phyloP scores from a whole-genome alignment of 2,888 invertebrate genomes.

The Drepana falcataria region DNA sequence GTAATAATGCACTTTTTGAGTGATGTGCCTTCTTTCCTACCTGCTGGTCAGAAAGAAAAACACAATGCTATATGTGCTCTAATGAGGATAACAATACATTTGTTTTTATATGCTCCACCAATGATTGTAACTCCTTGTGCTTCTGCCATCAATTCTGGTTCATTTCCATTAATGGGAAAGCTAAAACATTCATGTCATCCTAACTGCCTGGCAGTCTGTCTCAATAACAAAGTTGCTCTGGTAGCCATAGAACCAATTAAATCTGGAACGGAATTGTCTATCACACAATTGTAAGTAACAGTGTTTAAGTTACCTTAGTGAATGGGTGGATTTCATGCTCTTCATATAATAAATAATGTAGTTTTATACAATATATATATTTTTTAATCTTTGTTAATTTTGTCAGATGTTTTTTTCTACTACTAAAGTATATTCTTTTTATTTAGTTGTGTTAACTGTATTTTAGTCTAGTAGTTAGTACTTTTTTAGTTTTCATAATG shows the following conservation, averaged over 20 bases:
- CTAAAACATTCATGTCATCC: conserved; percentile 24
- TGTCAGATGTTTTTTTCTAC: no score
- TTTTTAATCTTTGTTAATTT: no score
- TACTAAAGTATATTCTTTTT: no score
- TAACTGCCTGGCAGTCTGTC: conserved; percentile 17
- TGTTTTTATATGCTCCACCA: conserved; percentile 9
- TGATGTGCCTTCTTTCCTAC: conserved; percentile 15
- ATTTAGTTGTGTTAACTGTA: no score
- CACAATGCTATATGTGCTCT: conserved; percentile 15
- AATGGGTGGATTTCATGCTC: no score
- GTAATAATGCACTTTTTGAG: conserved; percentile 16
- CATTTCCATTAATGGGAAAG: conserved; percentile 27
- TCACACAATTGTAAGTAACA: conserved; percentile 23
- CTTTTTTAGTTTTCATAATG: not conserved
- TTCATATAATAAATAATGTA: no score
- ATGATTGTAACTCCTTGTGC: conserved; percentile 5
- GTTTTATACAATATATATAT: no score
- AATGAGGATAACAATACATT: conserved; percentile 20
- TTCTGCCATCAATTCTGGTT: conserved; percentile 7
- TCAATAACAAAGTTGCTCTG: conserved; percentile 21
- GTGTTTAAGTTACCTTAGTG: no score
- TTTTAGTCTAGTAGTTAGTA: no score
- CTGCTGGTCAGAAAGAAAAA: conserved; percentile 10
- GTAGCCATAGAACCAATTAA: conserved; percentile 24
- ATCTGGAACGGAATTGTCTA: conserved; percentile 23